Base-by-base conservation (phyloP, 2,797 vertebrate genomes). In the Typhlichthys subterraneus region DNA sequence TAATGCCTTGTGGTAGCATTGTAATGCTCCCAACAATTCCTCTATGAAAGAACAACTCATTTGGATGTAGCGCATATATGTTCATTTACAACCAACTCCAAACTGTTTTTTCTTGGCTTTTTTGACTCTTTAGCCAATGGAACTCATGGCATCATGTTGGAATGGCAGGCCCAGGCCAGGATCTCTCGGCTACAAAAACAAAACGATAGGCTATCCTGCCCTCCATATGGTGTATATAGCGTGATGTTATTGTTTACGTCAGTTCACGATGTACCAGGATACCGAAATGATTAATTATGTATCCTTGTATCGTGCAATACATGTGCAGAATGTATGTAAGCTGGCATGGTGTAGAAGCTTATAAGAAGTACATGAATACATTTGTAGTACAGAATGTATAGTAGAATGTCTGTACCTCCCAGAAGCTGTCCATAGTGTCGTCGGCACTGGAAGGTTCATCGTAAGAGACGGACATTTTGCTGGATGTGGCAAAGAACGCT, bases 361-460 rank as follows among this genome's bases (percentile, higher is more conserved):
- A 13, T 55, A 31, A 4, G 49, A 33, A 17, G n/a, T n/a, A 33
- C 42, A n/a, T 11, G 42, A 14, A 17, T 38, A 11, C 50, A 31
- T 52, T 14, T 61, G 48, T 17, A 8, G 15, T 29, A 53, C 29
- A 50, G 17, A n/a, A 19, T 38, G 51, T 0, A n/a, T 9, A 63
- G 56, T 1, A 11, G 52, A 7, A 53, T n/a, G 15, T 52, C 65
- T 85, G 88, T 92, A 98, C 97, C 96, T 99, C 97, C 97, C 97
- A 98, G 90, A 99, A 98, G 93, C 97, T 98, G 92, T 99, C 97
- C 1, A 96, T 98, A 68, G 91, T 94, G 89, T 97, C 97, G 89
- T 99, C 97, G 0, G 85, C 78, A 31, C 91, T 92, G 7, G 93
- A 87, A 65, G 92, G 85, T 86, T 99, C 97, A 38, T 99, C 97